phyloP scores from a whole-genome alignment of 1,140 invertebrate genomes.

The Conus ventricosus region DNA sequence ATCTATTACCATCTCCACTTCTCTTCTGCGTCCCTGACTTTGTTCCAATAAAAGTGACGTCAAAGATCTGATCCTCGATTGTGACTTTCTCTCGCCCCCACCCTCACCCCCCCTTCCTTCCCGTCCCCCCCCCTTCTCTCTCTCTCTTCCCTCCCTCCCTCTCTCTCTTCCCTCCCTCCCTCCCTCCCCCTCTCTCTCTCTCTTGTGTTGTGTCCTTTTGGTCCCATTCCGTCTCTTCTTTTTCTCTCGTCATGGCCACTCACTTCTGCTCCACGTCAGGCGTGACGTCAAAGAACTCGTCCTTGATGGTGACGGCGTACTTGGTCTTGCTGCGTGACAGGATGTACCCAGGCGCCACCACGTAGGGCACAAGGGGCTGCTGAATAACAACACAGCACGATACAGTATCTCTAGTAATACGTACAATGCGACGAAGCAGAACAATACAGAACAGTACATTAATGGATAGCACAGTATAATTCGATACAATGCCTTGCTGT shows the following conservation, averaged over 20 bases:
- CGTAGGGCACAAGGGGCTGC: slow-evolving; percentile 63
- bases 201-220: no score
- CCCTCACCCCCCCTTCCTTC: neutral
- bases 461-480: neutral
- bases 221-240: neutral
- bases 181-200: neutral
- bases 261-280: slow-evolving; percentile 58
- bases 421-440: neutral
- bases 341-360: slow-evolving; percentile 67
- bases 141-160: neutral
- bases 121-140: neutral
- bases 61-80: no score
- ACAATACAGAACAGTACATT: no score
- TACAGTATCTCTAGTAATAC: no score
- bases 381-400: slow-evolving; percentile 41
- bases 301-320: slow-evolving; percentile 66
- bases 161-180: neutral
- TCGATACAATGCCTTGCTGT: no score
- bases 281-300: slow-evolving; percentile 67
- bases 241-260: neutral
- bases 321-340: slow-evolving; percentile 68
- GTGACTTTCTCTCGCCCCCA: neutral
- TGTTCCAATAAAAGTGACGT: no score
- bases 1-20: no score
- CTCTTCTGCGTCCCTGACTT: no score